Base-by-base conservation (phyloP, 1,140 invertebrate genomes). In the Diprion similis region DNA sequence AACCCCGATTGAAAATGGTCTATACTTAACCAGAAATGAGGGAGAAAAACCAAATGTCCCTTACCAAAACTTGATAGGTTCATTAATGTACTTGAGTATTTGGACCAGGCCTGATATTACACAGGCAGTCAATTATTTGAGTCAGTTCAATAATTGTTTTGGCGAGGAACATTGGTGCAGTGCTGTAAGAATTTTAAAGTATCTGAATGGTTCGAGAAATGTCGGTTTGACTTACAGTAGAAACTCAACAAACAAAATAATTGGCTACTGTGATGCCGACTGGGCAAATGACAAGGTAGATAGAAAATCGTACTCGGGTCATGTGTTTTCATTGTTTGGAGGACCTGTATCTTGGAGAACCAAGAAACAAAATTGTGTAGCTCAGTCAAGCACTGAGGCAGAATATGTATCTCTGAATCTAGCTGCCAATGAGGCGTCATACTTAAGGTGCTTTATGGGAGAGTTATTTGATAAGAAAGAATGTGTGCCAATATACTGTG, bases 341-440 rank as follows among this genome's bases (percentile, higher is more conserved):
- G 70, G 69, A 0, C 70, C 79, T 0, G 66, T 79, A 1, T 74
- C 74, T 1, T 82, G 78, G 76, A 68, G 75, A 15, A 73, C 79
- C 1, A 66, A 67, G 13, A 82, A 82, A 37, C 78, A 80, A 68
- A 45, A 70, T 0, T 78, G 77, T 0, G 73, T 77, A 15, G 79
- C 77, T 0, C 64, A 87, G 18, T 87, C 83, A 0, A 81, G 82
- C 0, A 85, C 82, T 13, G 85, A 89, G 71, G 80, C 83, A 2
- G 85, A 89, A 72, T 89, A 88, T 65, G 81, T 86, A 69, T 78
- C 80, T 1, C 48, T 84, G 1, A 37, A 79, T 8, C 79, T 83
- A 18, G 81, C 78, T 4, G 46, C 73, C 0, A 80, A 80, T 70
- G 78, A 83, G 69, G 72, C 75, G 1, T 74, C 78, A 4, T 75